phyloP scores from a whole-genome alignment of 2,888 invertebrate species.

The Synergus japonicus region DNA sequence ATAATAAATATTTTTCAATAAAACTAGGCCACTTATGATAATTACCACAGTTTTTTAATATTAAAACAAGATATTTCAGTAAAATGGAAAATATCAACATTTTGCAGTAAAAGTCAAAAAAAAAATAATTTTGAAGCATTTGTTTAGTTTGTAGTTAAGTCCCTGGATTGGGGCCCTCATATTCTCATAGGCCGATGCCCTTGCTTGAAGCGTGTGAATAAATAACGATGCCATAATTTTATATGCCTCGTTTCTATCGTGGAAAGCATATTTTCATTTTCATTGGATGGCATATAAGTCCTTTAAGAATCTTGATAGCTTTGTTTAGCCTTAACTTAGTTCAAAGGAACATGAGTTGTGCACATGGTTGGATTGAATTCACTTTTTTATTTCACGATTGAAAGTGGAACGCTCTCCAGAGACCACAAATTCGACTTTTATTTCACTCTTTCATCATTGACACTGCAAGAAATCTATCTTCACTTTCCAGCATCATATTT shows the following conservation, averaged over 20 bases:
- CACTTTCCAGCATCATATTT: not conserved
- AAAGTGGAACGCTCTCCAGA: conserved; percentile 28
- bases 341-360: not conserved
- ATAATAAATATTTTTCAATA: no score
- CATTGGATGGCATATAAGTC: no score
- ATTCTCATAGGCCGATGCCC: not conserved
- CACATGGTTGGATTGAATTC: conserved; percentile 19
- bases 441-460: conserved; percentile 20
- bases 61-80: no score
- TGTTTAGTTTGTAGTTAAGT: not conserved
- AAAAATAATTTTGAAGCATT: not conserved
- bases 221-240: not conserved
- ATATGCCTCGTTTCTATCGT: not conserved
- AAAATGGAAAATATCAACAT: no score
- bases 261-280: not conserved
- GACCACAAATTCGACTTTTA: conserved; percentile 19
- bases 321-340: no score
- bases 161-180: not conserved
- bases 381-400: conserved; percentile 22
- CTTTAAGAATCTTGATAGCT: no score
- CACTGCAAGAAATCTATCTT: conserved; percentile 4
- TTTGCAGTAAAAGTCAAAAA: no score
- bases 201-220: not conserved
- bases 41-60: no score
- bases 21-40: no score